phyloP scores from a whole-genome alignment of 2,113 vertebrate genomes.

The Dasyurus viverrinus region DNA sequence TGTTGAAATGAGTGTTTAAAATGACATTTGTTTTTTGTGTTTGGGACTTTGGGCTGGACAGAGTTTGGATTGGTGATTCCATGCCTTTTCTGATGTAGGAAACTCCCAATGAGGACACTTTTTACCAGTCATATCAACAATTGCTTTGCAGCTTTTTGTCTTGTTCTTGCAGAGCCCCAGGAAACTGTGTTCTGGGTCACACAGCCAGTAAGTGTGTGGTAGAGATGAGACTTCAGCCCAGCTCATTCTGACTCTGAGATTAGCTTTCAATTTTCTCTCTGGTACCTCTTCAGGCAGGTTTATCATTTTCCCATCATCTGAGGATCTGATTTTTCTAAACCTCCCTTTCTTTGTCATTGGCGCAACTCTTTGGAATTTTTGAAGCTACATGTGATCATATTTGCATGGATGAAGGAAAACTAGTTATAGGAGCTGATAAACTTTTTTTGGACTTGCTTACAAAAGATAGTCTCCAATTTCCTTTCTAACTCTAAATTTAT shows the following conservation, averaged over 20 bases:
- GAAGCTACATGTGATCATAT: not conserved
- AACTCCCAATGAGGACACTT: not conserved
- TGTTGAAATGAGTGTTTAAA: slow-evolving; percentile 22
- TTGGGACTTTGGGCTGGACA: not conserved
- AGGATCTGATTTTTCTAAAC: not conserved
- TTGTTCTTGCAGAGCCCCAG: not conserved
- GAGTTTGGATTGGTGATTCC: not conserved
- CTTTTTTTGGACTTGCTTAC: not conserved
- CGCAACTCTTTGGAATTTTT: not conserved
- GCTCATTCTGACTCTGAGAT: not conserved
- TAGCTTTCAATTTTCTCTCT: not conserved
- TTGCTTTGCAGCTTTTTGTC: not conserved
- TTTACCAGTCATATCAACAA: not conserved
- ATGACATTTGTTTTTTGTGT: slow-evolving; percentile 3
- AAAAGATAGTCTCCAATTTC: not conserved
- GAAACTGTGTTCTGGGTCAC: not conserved
- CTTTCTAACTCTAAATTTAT: not conserved
- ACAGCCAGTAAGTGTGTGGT: not conserved
- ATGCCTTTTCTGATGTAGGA: not conserved
- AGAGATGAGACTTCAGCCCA: not conserved
- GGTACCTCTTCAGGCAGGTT: not conserved
- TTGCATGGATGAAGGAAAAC: not conserved
- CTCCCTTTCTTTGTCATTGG: not conserved
- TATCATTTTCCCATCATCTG: not conserved
- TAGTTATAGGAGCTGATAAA: not conserved